A percentile compares a stretch with the other conserved stretches of the same genome.
These are phyloP conservation scores for Choreutis nemorana DNA, from an alignment of 2,888 invertebrate genomes.

Conservation along the genomic window DNA sequence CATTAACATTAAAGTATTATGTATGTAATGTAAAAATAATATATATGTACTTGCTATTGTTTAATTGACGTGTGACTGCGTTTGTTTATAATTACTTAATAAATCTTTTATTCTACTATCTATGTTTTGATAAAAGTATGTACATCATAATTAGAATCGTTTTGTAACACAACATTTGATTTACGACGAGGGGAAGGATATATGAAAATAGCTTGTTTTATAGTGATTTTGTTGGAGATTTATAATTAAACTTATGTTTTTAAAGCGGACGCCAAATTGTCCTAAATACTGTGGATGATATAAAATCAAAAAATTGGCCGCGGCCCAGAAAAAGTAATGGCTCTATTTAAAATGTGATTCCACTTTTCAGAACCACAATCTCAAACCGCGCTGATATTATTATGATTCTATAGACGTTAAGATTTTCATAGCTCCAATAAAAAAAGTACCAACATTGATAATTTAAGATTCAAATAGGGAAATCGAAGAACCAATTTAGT, in stretches of 20 bases:
- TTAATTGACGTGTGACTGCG: conserved; percentile 60
- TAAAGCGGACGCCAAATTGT: conserved; percentile 55
- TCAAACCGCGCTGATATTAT: too few species aligned
- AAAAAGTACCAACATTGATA: too few species aligned
- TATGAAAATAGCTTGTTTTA: too few species aligned
- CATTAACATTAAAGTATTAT: conserved; percentile 40
- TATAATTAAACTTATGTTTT: conserved; percentile 43
- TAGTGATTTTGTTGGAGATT: too few species aligned
- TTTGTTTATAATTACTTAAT: conserved; percentile 62
- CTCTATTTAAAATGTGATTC: conserved; percentile 33
- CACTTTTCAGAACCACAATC: conserved; percentile 10
- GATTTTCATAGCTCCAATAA: too few species aligned
- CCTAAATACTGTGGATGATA: conserved; percentile 58
- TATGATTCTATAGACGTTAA: too few species aligned
- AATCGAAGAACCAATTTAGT: too few species aligned
- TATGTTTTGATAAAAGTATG: too few species aligned
- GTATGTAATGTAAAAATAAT: conserved; percentile 60
- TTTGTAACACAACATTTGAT: too few species aligned
- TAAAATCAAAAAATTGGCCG: conserved; percentile 44
- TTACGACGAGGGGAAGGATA: too few species aligned
- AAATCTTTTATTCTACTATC: conserved; percentile 58
- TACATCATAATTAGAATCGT: too few species aligned
- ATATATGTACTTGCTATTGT: conserved; percentile 42
- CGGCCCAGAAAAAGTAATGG: conserved; percentile 40
- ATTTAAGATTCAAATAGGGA: too few species aligned